Evolutionary conservation across 37 sponge, comb jelly and placozoan species (phyloP).

Genomic region (Chondrosia reniformis): DNA sequence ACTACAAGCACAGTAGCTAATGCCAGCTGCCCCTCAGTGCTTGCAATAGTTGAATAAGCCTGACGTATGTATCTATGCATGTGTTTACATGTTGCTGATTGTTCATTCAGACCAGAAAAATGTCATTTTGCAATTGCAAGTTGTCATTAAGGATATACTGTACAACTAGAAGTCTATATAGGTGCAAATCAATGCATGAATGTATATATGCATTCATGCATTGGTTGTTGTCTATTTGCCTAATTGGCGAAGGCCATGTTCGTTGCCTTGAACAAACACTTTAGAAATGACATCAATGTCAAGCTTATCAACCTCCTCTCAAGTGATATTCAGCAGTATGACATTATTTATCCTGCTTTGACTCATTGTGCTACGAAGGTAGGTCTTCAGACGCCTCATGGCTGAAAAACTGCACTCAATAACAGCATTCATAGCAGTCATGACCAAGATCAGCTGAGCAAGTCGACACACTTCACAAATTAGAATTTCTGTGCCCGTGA

Average conservation of each 20-base stretch:
- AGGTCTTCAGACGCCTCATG: constrained; percentile 3
- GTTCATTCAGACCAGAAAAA: neutral
- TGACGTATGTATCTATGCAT: neutral
- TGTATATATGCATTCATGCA: neutral
- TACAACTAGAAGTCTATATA: constrained; percentile 5
- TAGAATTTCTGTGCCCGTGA: too few species aligned
- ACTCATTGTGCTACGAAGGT: neutral
- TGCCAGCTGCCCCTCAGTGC: neutral
- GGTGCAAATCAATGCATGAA: too few species aligned
- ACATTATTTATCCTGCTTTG: constrained; percentile 5
- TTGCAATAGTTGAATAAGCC: neutral
- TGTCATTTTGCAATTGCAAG: neutral
- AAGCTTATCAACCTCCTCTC: constrained; percentile 6
- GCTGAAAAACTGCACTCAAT: neutral
- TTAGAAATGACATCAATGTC: constrained; percentile 18
- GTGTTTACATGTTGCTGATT: neutral
- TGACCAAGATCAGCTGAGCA: neutral
- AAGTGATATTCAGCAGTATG: constrained; percentile 7
- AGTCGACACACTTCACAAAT: constrained; percentile 8
- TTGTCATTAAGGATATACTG: neutral
- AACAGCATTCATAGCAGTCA: neutral
- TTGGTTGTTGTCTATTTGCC: constrained; percentile 21
- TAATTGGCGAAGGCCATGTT: constrained; percentile 22
- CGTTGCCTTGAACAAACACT: constrained; percentile 15
- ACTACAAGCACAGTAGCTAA: neutral